phyloP scores from a whole-genome alignment of 2,888 invertebrate species.

The Idaea biselata region DNA sequence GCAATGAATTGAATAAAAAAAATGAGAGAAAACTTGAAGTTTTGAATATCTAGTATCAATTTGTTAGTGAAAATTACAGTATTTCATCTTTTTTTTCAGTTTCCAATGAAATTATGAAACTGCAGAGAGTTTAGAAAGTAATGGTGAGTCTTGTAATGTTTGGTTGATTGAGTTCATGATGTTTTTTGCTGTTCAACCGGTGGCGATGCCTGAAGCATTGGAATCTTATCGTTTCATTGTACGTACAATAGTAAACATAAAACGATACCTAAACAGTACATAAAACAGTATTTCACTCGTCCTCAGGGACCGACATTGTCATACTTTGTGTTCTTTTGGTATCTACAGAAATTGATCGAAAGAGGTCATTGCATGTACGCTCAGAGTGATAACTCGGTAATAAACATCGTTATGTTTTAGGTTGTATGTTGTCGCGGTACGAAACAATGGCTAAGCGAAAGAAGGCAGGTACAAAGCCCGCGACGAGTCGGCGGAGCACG shows the following conservation, averaged over 20 bases:
- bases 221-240: too few species aligned
- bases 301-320: neutral
- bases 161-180: conserved; percentile 26
- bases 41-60: conserved; percentile 8
- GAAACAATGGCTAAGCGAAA: conserved; percentile 68
- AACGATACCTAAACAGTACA: neutral
- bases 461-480: conserved; percentile 59
- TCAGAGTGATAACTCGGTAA: conserved; percentile 25
- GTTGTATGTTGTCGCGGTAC: conserved; percentile 46
- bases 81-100: conserved; percentile 40
- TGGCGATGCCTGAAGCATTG: conserved; percentile 40
- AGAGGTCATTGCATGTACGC: conserved; percentile 57
- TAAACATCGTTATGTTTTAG: conserved; percentile 45
- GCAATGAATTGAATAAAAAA: conserved; percentile 35
- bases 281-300: neutral
- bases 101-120: conserved; percentile 16
- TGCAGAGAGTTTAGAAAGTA: conserved; percentile 37
- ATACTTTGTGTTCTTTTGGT: neutral
- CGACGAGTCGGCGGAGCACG: conserved; percentile 57
- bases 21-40: conserved; percentile 39
- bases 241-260: too few species aligned
- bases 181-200: conserved; percentile 54
- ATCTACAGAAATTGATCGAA: conserved; percentile 50
- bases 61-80: conserved; percentile 11
- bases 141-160: conserved; percentile 52